Conservation (phyloP, 2,797 vertebrate species). For the Mus spretus region DNA sequence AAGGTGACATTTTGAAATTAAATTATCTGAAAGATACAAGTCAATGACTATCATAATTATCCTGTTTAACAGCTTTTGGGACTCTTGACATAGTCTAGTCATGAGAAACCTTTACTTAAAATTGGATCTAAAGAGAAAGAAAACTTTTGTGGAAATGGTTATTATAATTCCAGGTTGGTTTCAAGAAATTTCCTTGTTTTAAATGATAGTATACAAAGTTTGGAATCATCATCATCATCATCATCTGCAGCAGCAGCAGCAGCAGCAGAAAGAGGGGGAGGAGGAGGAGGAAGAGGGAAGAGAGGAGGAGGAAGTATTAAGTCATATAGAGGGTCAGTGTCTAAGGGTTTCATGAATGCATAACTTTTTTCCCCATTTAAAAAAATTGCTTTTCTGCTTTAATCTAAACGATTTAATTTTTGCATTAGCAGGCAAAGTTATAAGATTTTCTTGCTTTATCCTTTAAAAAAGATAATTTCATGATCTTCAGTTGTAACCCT, state of each 20-base stretch:
- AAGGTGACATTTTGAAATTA: conserved; percentile 3
- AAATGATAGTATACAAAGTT: conserved; percentile 19
- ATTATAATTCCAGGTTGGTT: not conserved
- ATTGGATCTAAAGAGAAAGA: not conserved
- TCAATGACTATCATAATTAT: not conserved
- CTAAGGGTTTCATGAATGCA: not conserved
- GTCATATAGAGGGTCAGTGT: not conserved
- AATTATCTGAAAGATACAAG: not conserved
- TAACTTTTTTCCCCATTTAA: not conserved
- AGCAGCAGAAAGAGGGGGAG: not conserved
- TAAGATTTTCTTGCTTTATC: not conserved
- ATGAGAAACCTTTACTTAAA: not conserved
- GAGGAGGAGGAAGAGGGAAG: too few relatives aligned
- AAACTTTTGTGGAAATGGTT: not conserved
- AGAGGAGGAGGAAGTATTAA: not conserved
- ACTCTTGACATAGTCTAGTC: conserved; percentile 10
- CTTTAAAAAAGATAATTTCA: not conserved
- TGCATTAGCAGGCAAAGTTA: not conserved
- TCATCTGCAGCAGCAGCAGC: too few relatives aligned
- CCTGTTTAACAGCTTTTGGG: not conserved
- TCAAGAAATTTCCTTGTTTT: not conserved
- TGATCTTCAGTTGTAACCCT: not conserved
- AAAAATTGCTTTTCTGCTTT: not conserved
- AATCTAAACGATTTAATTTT: not conserved
- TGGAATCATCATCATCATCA: not conserved